Evolutionary conservation across 2,797 vertebrate species (phyloP).

Genomic region (Glossophaga mutica): DNA sequence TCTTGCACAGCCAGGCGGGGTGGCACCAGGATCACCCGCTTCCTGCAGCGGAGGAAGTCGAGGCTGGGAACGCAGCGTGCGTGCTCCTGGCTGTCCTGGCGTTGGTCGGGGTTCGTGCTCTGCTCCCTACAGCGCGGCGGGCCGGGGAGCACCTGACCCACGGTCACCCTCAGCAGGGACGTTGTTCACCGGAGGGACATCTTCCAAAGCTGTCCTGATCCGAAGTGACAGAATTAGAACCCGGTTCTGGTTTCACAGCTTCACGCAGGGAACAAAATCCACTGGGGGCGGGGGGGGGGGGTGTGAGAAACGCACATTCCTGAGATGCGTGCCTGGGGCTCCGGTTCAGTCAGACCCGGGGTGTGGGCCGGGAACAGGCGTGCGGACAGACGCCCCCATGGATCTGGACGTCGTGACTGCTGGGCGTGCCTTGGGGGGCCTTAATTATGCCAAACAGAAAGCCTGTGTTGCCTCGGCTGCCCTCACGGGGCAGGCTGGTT

Average conservation of each 20-base stretch:
- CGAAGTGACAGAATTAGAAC: neutral
- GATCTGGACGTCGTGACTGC: neutral
- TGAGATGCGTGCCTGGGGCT: neutral
- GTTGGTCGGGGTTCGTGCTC: neutral
- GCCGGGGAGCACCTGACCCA: neutral
- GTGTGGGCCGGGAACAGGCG: neutral
- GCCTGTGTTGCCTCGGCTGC: neutral
- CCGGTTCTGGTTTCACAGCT: neutral
- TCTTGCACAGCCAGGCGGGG: neutral
- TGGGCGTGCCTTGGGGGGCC: neutral
- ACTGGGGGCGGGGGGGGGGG: accelerated
- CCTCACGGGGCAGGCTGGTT: neutral
- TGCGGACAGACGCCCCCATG: neutral
- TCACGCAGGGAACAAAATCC: neutral
- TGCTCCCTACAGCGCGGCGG: neutral
- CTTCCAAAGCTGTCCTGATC: neutral
- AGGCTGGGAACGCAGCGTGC: accelerated
- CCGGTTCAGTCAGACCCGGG: accelerated
- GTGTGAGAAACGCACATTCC: neutral
- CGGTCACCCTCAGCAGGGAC: neutral
- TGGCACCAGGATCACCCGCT: neutral
- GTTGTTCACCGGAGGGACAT: accelerated
- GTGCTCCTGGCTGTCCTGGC: neutral
- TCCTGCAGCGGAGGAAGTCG: neutral
- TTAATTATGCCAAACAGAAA: neutral